A percentile compares a stretch with the other conserved stretches of the same genome.
These are phyloP conservation scores for Eulemur coronatus DNA, from an alignment of 2,797 vertebrate species.

Conservation along the genomic window DNA sequence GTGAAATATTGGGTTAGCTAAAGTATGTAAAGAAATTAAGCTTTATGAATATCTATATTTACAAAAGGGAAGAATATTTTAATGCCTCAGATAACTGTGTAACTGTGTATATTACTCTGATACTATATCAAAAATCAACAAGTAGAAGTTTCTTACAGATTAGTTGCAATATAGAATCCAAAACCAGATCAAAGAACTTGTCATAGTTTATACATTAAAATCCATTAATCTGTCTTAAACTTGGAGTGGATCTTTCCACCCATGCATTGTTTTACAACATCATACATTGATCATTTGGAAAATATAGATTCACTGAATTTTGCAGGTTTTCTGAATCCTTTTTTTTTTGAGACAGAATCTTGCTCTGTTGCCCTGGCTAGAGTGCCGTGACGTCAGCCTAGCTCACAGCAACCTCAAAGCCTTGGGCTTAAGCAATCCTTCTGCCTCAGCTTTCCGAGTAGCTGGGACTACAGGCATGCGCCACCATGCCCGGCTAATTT, in stretches of 20 bases:
- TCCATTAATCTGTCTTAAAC: background rate
- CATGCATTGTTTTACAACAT: background rate
- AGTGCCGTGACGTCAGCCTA: too few species aligned
- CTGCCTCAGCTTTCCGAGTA: too few species aligned
- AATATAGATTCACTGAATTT: background rate
- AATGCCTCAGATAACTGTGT: background rate
- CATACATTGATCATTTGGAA: background rate
- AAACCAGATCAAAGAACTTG: background rate
- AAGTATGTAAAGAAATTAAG: background rate
- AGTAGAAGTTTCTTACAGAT: background rate
- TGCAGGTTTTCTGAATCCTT: background rate
- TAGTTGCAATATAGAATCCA: background rate
- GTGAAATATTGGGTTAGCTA: background rate
- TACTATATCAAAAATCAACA: background rate
- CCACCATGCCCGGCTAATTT: too few species aligned
- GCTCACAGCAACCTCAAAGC: too few species aligned
- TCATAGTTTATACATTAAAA: background rate
- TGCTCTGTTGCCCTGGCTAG: too few species aligned
- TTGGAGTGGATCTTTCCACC: background rate
- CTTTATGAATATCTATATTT: background rate
- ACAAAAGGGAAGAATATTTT: slow-evolving; percentile 13
- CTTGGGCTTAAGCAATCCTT: too few species aligned
- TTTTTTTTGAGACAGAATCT: too few species aligned
- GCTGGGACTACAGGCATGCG: too few species aligned
- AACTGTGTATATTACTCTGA: background rate